Conservation (phyloP, 2,113 vertebrate genomes). For the Fukomys damarensis region DNA sequence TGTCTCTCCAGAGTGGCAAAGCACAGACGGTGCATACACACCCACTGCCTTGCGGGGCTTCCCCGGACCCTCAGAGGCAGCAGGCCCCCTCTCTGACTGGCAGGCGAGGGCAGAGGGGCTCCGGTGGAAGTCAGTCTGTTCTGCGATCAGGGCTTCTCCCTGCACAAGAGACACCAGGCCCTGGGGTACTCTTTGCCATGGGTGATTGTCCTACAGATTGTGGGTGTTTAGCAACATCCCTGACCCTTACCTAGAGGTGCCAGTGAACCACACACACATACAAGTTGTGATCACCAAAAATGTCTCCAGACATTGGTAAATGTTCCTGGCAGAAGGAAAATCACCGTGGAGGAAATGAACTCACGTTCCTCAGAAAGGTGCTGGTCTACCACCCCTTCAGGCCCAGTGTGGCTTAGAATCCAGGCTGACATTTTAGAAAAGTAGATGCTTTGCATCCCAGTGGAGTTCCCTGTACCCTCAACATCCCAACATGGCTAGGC, state of each 20-base stretch:
- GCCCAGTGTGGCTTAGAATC: neutral
- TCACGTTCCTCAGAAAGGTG: neutral
- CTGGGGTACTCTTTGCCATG: accelerated
- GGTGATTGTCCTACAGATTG: neutral
- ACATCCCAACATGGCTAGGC: accelerated
- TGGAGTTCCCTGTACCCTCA: accelerated
- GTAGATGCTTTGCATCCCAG: accelerated
- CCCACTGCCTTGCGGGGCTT: accelerated
- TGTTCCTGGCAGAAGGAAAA: neutral
- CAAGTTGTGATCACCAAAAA: neutral
- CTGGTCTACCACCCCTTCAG: neutral
- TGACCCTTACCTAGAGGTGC: neutral
- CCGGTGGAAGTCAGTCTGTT: accelerated
- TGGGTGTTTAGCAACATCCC: neutral
- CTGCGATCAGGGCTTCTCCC: accelerated
- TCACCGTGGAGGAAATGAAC: accelerated
- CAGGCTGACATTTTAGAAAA: neutral
- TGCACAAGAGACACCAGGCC: accelerated
- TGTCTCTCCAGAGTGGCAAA: accelerated
- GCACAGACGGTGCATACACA: accelerated
- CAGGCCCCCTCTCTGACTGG: accelerated
- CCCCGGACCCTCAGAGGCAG: neutral
- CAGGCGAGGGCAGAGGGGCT: neutral
- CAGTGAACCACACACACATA: accelerated
- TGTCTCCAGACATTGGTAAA: neutral